Conservation (phyloP, 2,113 vertebrate species). For the Amblyornis subalaris region DNA sequence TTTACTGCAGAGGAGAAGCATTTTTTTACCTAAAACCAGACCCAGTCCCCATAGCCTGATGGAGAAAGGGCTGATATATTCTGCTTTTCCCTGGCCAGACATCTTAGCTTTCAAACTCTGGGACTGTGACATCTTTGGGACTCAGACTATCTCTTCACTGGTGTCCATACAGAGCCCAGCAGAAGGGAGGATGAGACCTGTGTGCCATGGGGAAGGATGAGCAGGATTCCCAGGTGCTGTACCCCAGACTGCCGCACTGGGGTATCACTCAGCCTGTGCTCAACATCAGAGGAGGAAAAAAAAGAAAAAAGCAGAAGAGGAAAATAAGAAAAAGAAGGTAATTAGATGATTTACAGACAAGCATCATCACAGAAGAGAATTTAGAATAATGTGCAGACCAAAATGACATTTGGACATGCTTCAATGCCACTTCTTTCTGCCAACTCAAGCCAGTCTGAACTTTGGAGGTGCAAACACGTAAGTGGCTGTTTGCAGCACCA, state of each 20-base stretch:
- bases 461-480: neutral
- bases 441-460: neutral
- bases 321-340: neutral
- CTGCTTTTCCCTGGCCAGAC: neutral
- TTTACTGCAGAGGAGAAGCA: neutral
- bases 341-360: neutral
- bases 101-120: neutral
- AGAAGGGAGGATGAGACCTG: neutral
- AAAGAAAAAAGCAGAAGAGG: neutral
- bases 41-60: neutral
- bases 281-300: neutral
- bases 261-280: neutral
- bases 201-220: neutral
- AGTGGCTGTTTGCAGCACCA: neutral
- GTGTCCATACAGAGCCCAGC: neutral
- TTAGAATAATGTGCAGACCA: neutral
- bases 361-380: neutral
- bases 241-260: neutral
- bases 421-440: neutral
- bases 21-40: neutral
- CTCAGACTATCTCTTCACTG: neutral
- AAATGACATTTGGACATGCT: neutral
- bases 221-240: neutral
- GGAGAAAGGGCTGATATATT: neutral
- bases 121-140: neutral